Percentiles rank a stretch among this genome's conserved stretches.
These are phyloP conservation scores for Astropecten irregularis DNA, from an alignment of 53 echinoderm and acorn worm genomes.

Conservation along the genomic window DNA sequence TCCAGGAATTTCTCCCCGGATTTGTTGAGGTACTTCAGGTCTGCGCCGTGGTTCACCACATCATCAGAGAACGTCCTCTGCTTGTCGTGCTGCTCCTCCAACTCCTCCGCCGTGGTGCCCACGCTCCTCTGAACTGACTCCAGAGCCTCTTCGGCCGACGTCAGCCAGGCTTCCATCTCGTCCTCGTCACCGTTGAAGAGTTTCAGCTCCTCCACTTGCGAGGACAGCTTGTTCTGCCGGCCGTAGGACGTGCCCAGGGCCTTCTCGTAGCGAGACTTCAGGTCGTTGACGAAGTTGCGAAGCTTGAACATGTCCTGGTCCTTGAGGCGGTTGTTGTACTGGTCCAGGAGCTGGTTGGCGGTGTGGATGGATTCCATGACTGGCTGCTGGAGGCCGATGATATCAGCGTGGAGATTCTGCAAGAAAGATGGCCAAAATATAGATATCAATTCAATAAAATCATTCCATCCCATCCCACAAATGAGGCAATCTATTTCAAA, in stretches of 20 bases:
- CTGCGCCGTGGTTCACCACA: slow-evolving; percentile 86
- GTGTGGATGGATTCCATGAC: slow-evolving; percentile 95
- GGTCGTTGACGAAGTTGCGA: slow-evolving; percentile 75
- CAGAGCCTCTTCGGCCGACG: slow-evolving; percentile 65
- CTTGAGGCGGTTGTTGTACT: slow-evolving; percentile 78
- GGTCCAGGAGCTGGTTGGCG: slow-evolving; percentile 85
- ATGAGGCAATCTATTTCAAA: too few species aligned
- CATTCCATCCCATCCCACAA: neutral
- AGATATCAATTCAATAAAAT: neutral
- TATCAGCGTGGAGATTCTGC: slow-evolving; percentile 86
- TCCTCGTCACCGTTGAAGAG: slow-evolving; percentile 69
- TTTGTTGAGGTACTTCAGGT: slow-evolving; percentile 94
- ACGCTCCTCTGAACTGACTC: slow-evolving; percentile 54
- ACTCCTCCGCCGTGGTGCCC: slow-evolving; percentile 61
- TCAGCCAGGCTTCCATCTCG: slow-evolving; percentile 87
- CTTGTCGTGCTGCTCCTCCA: slow-evolving; percentile 71
- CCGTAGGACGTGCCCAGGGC: slow-evolving; percentile 93
- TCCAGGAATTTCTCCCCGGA: slow-evolving; percentile 95
- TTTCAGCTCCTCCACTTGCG: slow-evolving; percentile 77
- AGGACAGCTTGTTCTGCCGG: slow-evolving; percentile 77
- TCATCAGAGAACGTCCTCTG: slow-evolving; percentile 86
- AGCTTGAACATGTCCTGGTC: slow-evolving; percentile 94
- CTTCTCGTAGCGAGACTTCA: slow-evolving; percentile 81
- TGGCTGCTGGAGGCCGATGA: slow-evolving; percentile 82
- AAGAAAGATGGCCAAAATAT: neutral